Conservation (phyloP, 2,797 vertebrate genomes). For the Salmo trutta region DNA sequence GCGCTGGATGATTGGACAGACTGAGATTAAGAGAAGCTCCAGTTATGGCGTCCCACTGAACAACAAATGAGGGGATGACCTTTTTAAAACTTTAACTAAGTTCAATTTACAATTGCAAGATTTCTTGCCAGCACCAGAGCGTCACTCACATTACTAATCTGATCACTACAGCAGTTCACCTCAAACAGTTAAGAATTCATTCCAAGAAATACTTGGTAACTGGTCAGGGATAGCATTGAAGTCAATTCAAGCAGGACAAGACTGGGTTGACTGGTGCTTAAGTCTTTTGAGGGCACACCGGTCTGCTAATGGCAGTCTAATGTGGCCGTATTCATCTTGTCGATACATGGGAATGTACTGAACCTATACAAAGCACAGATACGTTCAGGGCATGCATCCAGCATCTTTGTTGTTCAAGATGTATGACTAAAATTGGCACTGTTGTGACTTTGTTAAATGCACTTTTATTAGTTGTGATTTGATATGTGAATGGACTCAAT, state of each 20-base stretch:
- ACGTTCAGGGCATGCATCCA: background rate
- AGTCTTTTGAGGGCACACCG: background rate
- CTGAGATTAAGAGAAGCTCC: conserved; percentile 90
- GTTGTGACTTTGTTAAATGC: background rate
- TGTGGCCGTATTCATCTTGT: background rate
- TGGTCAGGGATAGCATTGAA: background rate
- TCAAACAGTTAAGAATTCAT: background rate
- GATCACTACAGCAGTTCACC: background rate
- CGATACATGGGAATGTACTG: background rate
- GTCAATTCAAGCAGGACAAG: background rate
- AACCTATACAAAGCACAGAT: background rate
- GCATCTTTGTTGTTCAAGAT: background rate
- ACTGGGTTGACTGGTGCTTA: background rate
- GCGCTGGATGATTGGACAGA: conserved; percentile 96
- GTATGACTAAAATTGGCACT: background rate
- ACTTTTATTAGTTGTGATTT: background rate
- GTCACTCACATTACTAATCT: background rate
- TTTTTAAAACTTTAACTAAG: background rate
- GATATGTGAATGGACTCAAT: background rate
- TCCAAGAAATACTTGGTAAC: background rate
- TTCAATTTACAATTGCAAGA: too few species aligned
- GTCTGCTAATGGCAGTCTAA: background rate
- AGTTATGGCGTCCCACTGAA: conserved; percentile 80
- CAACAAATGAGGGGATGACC: conserved; percentile 45
- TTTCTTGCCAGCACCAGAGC: background rate